Percentiles rank a stretch among this genome's conserved stretches.
phyloP scores from a whole-genome alignment of 2,113 vertebrate species.

The Notothenia coriiceps region DNA sequence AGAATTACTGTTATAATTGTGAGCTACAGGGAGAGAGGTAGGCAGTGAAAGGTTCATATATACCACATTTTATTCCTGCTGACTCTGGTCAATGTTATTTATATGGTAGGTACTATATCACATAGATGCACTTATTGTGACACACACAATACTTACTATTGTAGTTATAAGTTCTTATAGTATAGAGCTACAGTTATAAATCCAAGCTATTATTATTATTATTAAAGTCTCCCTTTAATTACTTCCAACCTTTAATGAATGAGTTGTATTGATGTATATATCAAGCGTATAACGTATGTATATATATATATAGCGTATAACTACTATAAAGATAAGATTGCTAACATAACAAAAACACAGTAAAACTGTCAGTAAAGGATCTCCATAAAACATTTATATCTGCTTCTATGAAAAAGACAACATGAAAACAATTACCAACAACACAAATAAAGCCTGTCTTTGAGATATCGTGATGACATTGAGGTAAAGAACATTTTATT shows the following conservation, averaged over 20 bases:
- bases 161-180: neutral
- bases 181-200: neutral
- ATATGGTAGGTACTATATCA: conserved; percentile 7
- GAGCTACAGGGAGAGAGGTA: conserved; percentile 9
- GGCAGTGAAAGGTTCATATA: conserved; percentile 25
- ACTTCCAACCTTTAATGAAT: neutral
- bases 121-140: neutral
- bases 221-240: neutral
- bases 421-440: neutral
- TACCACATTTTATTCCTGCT: conserved; percentile 29
- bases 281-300: no score
- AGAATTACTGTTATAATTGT: conserved; percentile 36
- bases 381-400: neutral
- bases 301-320: neutral
- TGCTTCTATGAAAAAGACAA: neutral
- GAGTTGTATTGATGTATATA: neutral
- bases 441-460: neutral
- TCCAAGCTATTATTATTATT: no score
- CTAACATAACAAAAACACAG: neutral
- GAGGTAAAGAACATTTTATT: conserved; percentile 1
- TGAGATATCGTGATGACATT: neutral
- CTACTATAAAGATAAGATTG: neutral
- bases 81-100: conserved; percentile 7
- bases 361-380: no score
- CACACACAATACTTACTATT: neutral